Evolutionary conservation across 2,113 vertebrate species (phyloP).

Genomic region (Leucopternis melanops): DNA sequence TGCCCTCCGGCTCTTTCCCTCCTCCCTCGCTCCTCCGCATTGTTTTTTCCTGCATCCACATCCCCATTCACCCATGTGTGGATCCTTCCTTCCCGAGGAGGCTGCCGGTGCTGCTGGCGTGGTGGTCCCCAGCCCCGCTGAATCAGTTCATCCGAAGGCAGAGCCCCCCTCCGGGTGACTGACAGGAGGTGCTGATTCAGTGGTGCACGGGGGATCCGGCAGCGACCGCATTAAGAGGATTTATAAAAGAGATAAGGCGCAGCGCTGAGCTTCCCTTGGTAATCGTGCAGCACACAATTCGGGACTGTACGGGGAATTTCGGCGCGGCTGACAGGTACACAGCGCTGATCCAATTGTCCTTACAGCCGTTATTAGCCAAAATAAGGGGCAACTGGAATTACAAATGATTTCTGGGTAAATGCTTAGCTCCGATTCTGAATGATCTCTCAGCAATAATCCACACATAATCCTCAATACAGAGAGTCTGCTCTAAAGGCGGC

Average conservation of each 20-base stretch:
- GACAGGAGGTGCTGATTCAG: slow-evolving; percentile 4
- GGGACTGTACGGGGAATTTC: not conserved
- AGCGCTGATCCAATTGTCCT: slow-evolving; percentile 39
- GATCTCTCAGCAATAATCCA: slow-evolving; percentile 49
- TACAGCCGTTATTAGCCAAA: slow-evolving; percentile 23
- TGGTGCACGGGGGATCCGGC: not conserved
- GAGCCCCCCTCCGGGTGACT: not conserved
- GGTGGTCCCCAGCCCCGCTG: not conserved
- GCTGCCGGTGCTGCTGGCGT: accelerated
- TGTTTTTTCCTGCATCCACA: not conserved
- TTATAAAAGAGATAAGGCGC: not conserved
- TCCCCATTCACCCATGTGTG: not conserved
- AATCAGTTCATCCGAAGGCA: not conserved
- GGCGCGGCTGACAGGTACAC: slow-evolving; percentile 20
- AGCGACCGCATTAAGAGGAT: not conserved
- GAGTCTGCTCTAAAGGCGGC: not conserved
- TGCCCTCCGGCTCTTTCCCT: accelerated
- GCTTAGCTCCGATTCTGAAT: not conserved
- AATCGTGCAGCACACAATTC: not conserved
- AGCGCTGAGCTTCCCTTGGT: not conserved
- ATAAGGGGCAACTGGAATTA: slow-evolving; percentile 37
- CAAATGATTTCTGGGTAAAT: slow-evolving; percentile 34
- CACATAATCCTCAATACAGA: not conserved
- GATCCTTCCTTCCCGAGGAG: not conserved
- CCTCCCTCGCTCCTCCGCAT: accelerated